These are phyloP conservation scores for Gymnothorax reevesii DNA, from an alignment of 2,797 vertebrate genomes.

Conservation along the genomic window DNA sequence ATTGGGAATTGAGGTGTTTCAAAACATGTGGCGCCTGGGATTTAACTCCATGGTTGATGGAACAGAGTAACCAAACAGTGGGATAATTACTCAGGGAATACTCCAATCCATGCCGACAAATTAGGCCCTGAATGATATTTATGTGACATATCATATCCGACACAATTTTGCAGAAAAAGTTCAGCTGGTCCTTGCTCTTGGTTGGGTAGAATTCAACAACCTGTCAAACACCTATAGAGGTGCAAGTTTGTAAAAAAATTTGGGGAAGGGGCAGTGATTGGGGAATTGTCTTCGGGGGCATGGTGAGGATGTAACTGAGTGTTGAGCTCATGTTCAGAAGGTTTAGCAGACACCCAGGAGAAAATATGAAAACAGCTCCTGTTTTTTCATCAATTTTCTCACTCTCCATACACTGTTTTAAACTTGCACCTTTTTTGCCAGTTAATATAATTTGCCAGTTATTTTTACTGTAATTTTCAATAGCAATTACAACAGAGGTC, in stretches of 20 bases:
- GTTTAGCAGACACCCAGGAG: not conserved
- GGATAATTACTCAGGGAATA: not conserved
- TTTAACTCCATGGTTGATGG: not conserved
- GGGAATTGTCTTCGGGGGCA: conserved; percentile 2
- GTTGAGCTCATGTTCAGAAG: conserved; percentile 2
- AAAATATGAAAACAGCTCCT: not conserved
- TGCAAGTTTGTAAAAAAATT: not conserved
- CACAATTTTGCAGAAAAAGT: conserved; percentile 21
- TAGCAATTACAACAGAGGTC: no score
- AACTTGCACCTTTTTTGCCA: no score
- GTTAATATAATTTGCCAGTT: no score
- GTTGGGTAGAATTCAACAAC: conserved; percentile 27
- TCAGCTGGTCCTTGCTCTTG: not conserved
- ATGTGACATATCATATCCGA: not conserved
- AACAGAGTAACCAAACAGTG: not conserved
- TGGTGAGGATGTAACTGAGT: not conserved
- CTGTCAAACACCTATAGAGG: not conserved
- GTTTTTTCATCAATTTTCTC: not conserved
- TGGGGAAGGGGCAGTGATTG: not conserved
- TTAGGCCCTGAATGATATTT: not conserved
- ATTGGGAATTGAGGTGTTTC: not conserved
- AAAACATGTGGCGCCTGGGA: not conserved
- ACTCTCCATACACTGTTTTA: no score
- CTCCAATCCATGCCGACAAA: conserved; percentile 23
- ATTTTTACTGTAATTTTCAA: no score